Base-by-base conservation (phyloP, 2,888 invertebrate species). In the Gortyna flavago region DNA sequence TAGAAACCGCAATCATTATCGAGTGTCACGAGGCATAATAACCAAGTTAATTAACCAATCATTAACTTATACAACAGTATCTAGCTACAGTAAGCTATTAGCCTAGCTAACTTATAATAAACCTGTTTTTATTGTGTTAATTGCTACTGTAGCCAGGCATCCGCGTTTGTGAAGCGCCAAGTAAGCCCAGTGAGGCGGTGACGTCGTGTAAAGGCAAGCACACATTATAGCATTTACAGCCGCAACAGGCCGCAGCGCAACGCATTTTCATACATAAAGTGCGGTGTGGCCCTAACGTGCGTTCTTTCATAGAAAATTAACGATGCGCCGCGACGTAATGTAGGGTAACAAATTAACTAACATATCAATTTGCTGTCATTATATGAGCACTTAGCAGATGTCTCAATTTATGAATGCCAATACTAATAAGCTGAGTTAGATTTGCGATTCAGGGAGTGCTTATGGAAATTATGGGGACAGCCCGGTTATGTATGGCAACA, bases 401-500 rank as follows among this genome's bases (percentile, higher is more conserved):
- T n/a, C 11, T 16, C 8, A 51, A 38, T 77, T 25, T 48, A 38
- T 32, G 25, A 18, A 44, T 57, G 41, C 25, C 25, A 11, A 41
- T 32, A 8, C 6, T 21, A n/a, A 77, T 35, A 35, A 29, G 18
- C n/a, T 11, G 9, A 18, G 25, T 32, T 61, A 21, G 13, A 54
- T 77, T 57, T 75, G 21, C 4, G 16, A 62, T 76, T 48, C n/a
- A 21, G 41, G 6, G 11, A 18, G 5, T 18, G 21, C 35, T 79
- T 29, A 44, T 44, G 11, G 16, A 29, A 72, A 48, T 61, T 62
- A 62, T 59, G 21, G 21, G 32, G 16, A 25, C 61, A 51, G 6
- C 2, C 21, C 16, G 8, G 25, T 61, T 35, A 59, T 29, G 5
- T 16, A 79, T 25, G 32, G n/a, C 29, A 25, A 29, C 2, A 18